Base-by-base conservation (phyloP, 2,113 vertebrate species). In the Butorides virescens region DNA sequence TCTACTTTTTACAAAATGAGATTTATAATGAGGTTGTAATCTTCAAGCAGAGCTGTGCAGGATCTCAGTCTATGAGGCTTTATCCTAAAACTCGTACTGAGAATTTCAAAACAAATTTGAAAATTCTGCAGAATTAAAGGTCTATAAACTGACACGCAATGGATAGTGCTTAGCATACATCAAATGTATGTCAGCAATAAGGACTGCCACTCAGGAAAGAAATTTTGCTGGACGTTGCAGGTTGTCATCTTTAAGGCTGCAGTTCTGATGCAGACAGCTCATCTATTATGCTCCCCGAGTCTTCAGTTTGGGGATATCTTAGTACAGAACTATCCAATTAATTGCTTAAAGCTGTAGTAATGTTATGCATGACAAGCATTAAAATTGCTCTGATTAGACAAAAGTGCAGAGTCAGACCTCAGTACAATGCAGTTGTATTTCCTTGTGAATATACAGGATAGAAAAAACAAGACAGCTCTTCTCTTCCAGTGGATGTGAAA, bases 341-440 rank as follows among this genome's bases (percentile, higher is more conserved):
- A 97, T 97, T 96, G 93, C 95, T 97, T 97, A 93, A 96, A 97
- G 86, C 97, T 95, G 94, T 97, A 97, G 94, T 97, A 97, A 97
- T 97, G 91, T 96, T 97, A 96, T 97, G 96, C 94, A 97, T 96
- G 95, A 95, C 96, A 97, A 97, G 96, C 94, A 97, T 91, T 95
- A 95, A 97, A 97, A 97, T 97, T 96, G 94, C 86, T 96, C 96
- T 96, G 94, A 96, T 97, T 96, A 97, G 92, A 93, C 83, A 92
- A 97, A 97, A 97, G 74, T 95, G 97, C 96, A 94, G 91, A 97
- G 94, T 96, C 97, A 97, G 96, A 93, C 92, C 87, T 92, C 94
- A 90, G 94, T 96, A 95, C 90, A 94, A 86, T 84, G 70, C 85
- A 56, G 59, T 82, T 90, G 37, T 74, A 89, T 81, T 92, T 97